Evolutionary conservation across 2,888 invertebrate species (phyloP), one percentile per base, ranked within the genome.

Genomic region (Pegoplata infirma): DNA sequence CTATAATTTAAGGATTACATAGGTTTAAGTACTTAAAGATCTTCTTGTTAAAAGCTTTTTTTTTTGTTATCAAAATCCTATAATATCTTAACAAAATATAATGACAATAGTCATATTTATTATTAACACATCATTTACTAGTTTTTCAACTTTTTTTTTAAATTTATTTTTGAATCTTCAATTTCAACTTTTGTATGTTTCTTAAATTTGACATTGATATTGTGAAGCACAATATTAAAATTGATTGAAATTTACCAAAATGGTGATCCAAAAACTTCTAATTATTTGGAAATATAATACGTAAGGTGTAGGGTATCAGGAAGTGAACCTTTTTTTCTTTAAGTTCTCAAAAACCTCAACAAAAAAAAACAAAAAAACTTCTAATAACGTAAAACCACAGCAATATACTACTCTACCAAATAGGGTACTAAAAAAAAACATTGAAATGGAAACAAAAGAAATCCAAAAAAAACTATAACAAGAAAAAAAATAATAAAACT

Each of bases 401-500:
- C 47, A 40, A 68, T 55, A 55, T 17, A 10, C 51, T 28, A 25
- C 44, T 17, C 8, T 16, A 10, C 28, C 25, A 55, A 66, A 64
- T 51, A 61, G 44, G 49, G 66, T 72, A 51, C 25, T 67, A 51
- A 73, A 53, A 66, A 28, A 58, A 47, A 58, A 68, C 63, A 63
- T 68, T 49, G 28, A 76, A 69, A 21, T 76, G 63, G 47, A 63
- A 76, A 64, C 75, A 76, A 76, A 75, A 68, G 68, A 69, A 76
- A 76, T 76, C 47, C 21, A 14, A 14, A 67, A 58, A 69, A 61
- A 73, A 69, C 67, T 56, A 71, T 49, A 80, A 16, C 69, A 80
- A 63, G 17, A 74, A 75, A 63, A 64, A 75, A 74, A 64, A 49
- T 46, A 64, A 74, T 64, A 74, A 73, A 78, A 69, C 61, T 64